These are phyloP conservation scores for Oncorhynchus kisutch DNA, from an alignment of 2,113 vertebrate species.

Conservation along the genomic window DNA sequence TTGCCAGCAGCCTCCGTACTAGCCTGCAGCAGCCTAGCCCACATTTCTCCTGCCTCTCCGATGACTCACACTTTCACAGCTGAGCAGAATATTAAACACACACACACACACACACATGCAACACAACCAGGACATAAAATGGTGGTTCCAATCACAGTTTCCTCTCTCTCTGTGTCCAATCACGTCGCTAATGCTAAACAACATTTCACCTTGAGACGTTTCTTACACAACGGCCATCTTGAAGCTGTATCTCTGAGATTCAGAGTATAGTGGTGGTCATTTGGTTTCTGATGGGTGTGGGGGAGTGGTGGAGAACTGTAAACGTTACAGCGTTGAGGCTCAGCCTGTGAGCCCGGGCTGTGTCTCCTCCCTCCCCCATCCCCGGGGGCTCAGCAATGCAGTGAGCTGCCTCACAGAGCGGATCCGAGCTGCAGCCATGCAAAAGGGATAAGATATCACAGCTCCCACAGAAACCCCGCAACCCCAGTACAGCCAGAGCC, in stretches of 20 bases:
- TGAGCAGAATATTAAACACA: slow-evolving; percentile 67
- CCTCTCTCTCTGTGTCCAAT: slow-evolving; percentile 10
- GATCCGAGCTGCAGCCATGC: slow-evolving; percentile 32
- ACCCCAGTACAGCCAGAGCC: background rate
- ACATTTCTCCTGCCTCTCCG: slow-evolving; percentile 51
- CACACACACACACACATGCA: slow-evolving; percentile 11
- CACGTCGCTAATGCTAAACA: background rate
- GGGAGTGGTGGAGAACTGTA: background rate
- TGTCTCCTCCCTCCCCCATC: background rate
- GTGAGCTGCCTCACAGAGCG: slow-evolving; percentile 13
- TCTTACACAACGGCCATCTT: background rate
- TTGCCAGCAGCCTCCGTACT: slow-evolving; percentile 8
- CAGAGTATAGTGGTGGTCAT: background rate
- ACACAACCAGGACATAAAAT: slow-evolving; percentile 50
- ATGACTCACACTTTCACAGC: slow-evolving; percentile 66
- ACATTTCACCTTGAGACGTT: no score
- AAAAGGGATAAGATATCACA: slow-evolving; percentile 28
- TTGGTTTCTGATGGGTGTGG: background rate
- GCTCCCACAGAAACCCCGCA: background rate
- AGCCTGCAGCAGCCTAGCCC: slow-evolving; percentile 45
- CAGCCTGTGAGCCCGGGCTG: slow-evolving; percentile 5
- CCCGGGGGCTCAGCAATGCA: background rate
- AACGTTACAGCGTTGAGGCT: background rate
- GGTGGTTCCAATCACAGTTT: slow-evolving; percentile 36
- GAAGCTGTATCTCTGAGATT: background rate